Evolutionary conservation across 2,888 invertebrate species (phyloP).

Genomic region (Lithophane socia): DNA sequence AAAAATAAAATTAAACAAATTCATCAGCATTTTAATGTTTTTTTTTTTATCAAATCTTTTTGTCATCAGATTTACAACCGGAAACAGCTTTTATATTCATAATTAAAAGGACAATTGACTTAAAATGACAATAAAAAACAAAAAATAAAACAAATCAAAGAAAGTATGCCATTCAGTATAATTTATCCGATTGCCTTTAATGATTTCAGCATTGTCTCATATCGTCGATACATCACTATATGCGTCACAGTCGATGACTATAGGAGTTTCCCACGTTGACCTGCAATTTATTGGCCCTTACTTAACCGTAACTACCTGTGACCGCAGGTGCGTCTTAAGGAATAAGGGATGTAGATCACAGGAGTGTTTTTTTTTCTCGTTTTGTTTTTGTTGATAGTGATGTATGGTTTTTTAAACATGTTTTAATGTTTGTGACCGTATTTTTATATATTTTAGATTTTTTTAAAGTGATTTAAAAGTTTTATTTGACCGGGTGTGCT

Average conservation of each 20-base stretch:
- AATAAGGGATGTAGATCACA: slow-evolving; percentile 79
- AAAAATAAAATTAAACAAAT: neutral
- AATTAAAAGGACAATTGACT: neutral
- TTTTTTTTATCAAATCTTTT: neutral
- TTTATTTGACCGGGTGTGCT: neutral
- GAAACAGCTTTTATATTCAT: neutral
- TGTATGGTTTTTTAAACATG: slow-evolving; percentile 1
- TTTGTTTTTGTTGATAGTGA: slow-evolving; percentile 41
- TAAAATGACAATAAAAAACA: neutral
- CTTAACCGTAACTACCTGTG: slow-evolving; percentile 85
- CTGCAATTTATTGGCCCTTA: slow-evolving; percentile 88
- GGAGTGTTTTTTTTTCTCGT: slow-evolving; percentile 37
- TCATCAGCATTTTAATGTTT: too few relatives aligned
- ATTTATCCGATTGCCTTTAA: slow-evolving; percentile 49
- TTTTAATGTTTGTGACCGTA: neutral
- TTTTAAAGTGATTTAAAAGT: too few relatives aligned
- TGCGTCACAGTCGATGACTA: slow-evolving; percentile 83
- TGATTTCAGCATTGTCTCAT: slow-evolving; percentile 61
- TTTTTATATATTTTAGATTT: neutral
- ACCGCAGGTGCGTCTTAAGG: slow-evolving; percentile 87
- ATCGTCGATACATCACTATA: slow-evolving; percentile 67
- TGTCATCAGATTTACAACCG: too few relatives aligned
- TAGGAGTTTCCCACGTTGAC: slow-evolving; percentile 87
- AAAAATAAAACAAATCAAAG: slow-evolving; percentile 27
- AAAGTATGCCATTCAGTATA: slow-evolving; percentile 19